Base-by-base conservation (phyloP, 2,113 vertebrate genomes). In the Engystomops pustulosus region DNA sequence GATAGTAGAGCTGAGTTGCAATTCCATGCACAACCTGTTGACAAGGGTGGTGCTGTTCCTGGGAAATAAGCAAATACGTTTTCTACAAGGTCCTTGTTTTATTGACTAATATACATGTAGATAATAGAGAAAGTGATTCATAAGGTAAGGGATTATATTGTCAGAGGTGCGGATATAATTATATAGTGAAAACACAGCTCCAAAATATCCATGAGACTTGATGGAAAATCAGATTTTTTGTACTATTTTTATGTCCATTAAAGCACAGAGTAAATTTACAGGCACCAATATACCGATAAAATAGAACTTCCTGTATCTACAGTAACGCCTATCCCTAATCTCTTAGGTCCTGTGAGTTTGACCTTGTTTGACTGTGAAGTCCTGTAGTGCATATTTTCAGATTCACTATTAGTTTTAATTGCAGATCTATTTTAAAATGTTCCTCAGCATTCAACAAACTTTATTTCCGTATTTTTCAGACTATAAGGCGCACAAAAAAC, bases 301-400 rank as follows among this genome's bases (percentile, higher is more conserved):
- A 45, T 72, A 47, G 11, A 72, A 25, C 27, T 71, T 27, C 58
- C 8, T 34, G 25, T 14, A 18, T 17, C 6, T 32, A 0, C 9
- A 36, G 30, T 34, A 9, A 36, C 15, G 2, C 12, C 58, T 27
- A 60, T 0, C 30, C 32, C 15, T 20, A 67, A 15, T 34, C 5
- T 20, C 14, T 5, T 1, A 6, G n/a, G 6, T 17, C 14, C 11
- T 47, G 2, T 41, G 7, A 41, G 20, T 36, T 45, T 74, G 69
- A 23, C 41, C 30, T 74, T 49, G 27, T 71, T 12, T 25, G 38
- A 71, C 68, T 72, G 51, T n/a, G 30, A 60, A 32, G 60, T 65
- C 27, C 30, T 25, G 34, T 12, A 58, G 34, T 77, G 18, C 58
- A 77, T 58, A 20, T 60, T 41, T 60, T 51, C 51, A 78, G 23